Conservation (phyloP, 2,113 vertebrate species). For the Scopus umbretta region DNA sequence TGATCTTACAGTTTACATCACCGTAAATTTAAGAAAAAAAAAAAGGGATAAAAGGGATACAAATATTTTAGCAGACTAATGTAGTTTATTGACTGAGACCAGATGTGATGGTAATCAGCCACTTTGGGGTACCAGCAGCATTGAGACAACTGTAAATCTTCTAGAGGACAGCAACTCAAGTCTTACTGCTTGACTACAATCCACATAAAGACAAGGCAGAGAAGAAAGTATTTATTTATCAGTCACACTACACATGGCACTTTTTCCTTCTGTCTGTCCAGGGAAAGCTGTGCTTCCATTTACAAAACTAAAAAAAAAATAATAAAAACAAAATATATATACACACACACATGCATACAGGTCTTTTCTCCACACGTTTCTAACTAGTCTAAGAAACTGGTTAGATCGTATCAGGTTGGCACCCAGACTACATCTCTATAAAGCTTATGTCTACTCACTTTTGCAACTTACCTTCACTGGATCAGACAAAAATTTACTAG, state of each 20-base stretch:
- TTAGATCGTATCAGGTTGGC: background rate
- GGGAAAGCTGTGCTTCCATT: background rate
- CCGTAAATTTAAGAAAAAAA: background rate
- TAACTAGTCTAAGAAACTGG: background rate
- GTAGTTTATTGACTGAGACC: background rate
- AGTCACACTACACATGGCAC: background rate
- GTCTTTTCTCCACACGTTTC: background rate
- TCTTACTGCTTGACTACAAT: background rate
- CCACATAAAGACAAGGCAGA: background rate
- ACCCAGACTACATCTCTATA: background rate
- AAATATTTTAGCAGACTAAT: background rate
- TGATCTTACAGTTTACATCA: background rate
- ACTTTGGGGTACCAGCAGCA: background rate
- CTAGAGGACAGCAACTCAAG: background rate
- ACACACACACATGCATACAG: background rate
- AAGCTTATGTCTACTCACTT: background rate
- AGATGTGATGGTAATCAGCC: background rate
- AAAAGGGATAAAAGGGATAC: accelerated
- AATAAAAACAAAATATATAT: no score
- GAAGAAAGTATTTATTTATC: background rate
- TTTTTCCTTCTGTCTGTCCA: background rate
- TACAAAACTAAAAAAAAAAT: background rate
- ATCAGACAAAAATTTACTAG: background rate
- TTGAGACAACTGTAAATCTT: accelerated
- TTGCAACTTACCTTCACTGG: background rate